Evolutionary conservation across 2,888 invertebrate species (phyloP).

Genomic region (Zygogramma bicolorata): DNA sequence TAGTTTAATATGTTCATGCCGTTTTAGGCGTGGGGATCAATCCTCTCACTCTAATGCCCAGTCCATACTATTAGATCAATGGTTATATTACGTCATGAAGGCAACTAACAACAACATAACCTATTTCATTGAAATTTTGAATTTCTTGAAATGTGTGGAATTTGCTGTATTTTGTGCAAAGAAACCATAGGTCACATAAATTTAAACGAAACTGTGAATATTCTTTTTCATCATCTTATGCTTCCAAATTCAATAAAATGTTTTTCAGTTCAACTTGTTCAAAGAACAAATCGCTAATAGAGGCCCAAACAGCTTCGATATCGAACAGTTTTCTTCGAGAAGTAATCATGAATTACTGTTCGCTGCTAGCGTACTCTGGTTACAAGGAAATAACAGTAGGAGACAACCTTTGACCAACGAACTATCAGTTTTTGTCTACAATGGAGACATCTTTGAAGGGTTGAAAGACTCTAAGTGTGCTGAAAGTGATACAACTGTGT

Average conservation of each 20-base stretch:
- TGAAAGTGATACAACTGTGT: constrained; percentile 68
- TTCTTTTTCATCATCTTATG: too few species aligned
- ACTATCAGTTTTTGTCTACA: constrained; percentile 81
- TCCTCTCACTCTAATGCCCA: too few species aligned
- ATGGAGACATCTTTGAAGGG: constrained; percentile 86
- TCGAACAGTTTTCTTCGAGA: constrained; percentile 38
- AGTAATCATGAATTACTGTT: constrained; percentile 54
- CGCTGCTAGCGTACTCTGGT: constrained; percentile 81
- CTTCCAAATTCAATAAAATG: neutral
- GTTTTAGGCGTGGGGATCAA: too few species aligned
- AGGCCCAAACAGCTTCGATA: constrained; percentile 70
- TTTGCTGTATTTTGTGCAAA: constrained; percentile 19
- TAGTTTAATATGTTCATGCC: too few species aligned
- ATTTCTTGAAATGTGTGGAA: constrained; percentile 25
- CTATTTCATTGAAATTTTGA: too few species aligned
- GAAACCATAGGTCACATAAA: neutral
- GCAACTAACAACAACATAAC: too few species aligned
- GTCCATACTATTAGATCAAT: too few species aligned
- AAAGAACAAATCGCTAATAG: constrained; percentile 66
- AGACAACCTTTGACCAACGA: constrained; percentile 77
- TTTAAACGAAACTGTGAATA: constrained; percentile 19
- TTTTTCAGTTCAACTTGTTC: constrained; percentile 57
- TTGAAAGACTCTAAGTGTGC: constrained; percentile 59
- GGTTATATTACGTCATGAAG: too few species aligned
- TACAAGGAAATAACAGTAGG: constrained; percentile 77